Base-by-base conservation (phyloP, 2,888 invertebrate genomes). In the Lasius fuliginosus region DNA sequence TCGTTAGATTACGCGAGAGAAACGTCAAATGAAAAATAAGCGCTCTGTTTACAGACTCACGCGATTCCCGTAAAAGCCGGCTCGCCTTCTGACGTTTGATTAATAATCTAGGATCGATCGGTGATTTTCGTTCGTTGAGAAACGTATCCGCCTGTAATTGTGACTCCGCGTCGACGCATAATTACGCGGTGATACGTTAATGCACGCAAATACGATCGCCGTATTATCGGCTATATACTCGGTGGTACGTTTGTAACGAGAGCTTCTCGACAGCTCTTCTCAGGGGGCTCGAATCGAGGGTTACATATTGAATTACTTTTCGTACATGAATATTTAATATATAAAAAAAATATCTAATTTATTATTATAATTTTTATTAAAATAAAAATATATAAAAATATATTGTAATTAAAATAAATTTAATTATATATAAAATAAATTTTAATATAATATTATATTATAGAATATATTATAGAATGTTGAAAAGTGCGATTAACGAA, bases 11-110 rank as follows among this genome's bases (percentile, higher is more conserved):
- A n/a, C 62, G n/a, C n/a, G 67, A 58, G 36, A 68, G 33, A 36
- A 36, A 53, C 15, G 40, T 9, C 30, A 42, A 79, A 33, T 60
- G 79, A 69, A 60, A 53, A 71, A 71, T 81, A 81, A 62, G 8
- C 36, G 60, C 1, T 8, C 15, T 27, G n/a, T 15, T 58, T 53
- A n/a, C n/a, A 23, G 6, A 15, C 49, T 23, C 23, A 40, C 40
- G 53, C 40, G 42, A 74, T n/a, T 53, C 53, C n/a, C 8, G 83
- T 67, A 84, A 83, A 86, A 86, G 83, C 49, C 64, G 49, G n/a
- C 62, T 23, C 36, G 46, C 40, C 4, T 30, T 62, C 42, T 36
- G 49, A 23, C 23, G 49, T 83, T 81, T 82, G 76, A 86, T 88
- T 86, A 86, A 88, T 76, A 74, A 87, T 79, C 76, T 12, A 23